Conservation (phyloP, 2,113 vertebrate genomes). For the Cryptomyrus ogoouensis region DNA sequence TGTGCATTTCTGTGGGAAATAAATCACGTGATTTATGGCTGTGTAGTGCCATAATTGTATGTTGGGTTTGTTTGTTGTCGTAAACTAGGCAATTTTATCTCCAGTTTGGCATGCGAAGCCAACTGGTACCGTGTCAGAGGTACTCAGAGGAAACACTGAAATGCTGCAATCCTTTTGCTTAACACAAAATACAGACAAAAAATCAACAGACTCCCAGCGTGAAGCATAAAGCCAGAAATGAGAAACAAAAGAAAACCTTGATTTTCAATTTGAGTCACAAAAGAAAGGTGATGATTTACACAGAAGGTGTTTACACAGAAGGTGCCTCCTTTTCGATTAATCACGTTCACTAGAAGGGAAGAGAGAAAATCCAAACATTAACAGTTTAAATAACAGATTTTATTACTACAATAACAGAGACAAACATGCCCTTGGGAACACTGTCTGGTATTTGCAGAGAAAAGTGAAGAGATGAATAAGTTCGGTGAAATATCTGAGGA, state of each 20-base stretch:
- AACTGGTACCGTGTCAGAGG: not conserved
- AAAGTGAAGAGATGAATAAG: conserved; percentile 27
- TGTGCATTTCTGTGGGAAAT: not conserved
- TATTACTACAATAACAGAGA: conserved; percentile 38
- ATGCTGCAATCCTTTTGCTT: not conserved
- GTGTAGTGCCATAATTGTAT: not conserved
- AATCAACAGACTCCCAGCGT: no score
- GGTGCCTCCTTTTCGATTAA: not conserved
- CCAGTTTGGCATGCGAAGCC: not conserved
- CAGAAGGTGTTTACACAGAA: not conserved
- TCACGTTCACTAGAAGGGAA: conserved; percentile 27
- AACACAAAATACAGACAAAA: not conserved
- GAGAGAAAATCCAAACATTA: conserved; percentile 43
- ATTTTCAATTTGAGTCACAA: not conserved
- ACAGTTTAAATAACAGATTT: conserved; percentile 13
- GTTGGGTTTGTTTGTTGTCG: not conserved
- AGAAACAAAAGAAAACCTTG: not conserved
- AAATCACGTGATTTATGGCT: not conserved
- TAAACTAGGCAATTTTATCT: not conserved
- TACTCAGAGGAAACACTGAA: not conserved
- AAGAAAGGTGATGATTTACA: no score
- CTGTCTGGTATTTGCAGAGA: conserved; percentile 14
- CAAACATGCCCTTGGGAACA: conserved; percentile 45
- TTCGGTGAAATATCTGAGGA: not conserved
- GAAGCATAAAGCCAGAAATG: not conserved